Evolutionary conservation across 2,888 invertebrate species (phyloP).

Genomic region (Lordiphosa fenestrarum): DNA sequence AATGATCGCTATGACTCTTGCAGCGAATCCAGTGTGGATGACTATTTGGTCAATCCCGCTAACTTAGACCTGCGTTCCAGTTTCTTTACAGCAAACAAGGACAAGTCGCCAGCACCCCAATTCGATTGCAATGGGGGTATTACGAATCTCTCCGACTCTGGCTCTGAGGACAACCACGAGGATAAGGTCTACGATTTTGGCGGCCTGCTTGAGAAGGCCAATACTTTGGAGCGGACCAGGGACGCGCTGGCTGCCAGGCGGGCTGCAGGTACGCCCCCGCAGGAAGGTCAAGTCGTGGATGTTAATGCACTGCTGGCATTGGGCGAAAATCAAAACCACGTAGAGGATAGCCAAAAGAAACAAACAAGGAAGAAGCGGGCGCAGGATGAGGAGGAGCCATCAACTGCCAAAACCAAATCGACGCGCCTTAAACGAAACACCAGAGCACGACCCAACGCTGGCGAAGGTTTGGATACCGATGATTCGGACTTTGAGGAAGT

Average conservation of each 20-base stretch:
- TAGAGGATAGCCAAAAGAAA: constrained; percentile 24
- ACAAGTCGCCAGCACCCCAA: constrained; percentile 62
- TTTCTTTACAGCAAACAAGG: constrained; percentile 80
- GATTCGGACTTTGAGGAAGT: constrained; percentile 90
- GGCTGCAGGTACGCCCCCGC: constrained; percentile 38
- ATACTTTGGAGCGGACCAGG: constrained; percentile 84
- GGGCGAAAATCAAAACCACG: constrained; percentile 81
- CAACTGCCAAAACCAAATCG: constrained; percentile 68
- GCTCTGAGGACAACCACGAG: constrained; percentile 73
- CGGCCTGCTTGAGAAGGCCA: constrained; percentile 83
- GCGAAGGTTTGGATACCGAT: constrained; percentile 60
- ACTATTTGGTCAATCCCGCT: constrained; percentile 82
- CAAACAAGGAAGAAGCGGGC: constrained; percentile 15
- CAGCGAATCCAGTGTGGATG: constrained; percentile 81
- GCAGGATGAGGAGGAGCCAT: constrained; percentile 23
- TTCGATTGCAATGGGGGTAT: constrained; percentile 80
- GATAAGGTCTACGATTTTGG: constrained; percentile 72
- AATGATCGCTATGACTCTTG: constrained; percentile 56
- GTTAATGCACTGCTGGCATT: constrained; percentile 85
- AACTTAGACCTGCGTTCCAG: constrained; percentile 82
- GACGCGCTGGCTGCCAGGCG: constrained; percentile 75
- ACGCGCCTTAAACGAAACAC: constrained; percentile 74
- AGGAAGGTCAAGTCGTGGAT: constrained; percentile 77
- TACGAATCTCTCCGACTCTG: constrained; percentile 72
- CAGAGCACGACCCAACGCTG: constrained; percentile 62